phyloP scores from a whole-genome alignment of 1,140 invertebrate genomes.

The Orchesella cincta region DNA sequence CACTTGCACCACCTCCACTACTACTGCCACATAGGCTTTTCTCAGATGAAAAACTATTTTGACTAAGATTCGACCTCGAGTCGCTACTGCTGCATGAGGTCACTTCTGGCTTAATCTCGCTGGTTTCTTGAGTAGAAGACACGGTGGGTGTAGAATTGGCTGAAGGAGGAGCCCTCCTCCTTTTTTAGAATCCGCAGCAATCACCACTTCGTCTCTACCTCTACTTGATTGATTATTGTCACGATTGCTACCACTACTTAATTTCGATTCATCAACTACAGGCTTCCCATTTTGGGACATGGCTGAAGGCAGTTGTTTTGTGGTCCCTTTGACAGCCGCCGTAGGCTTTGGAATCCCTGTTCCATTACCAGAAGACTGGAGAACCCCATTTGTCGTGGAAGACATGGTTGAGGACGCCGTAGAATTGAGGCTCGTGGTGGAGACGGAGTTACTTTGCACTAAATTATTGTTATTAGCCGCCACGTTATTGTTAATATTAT shows the following conservation, averaged over 20 bases:
- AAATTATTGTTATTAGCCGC: background rate
- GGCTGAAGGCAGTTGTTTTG: conserved; percentile 48
- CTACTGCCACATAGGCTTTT: background rate
- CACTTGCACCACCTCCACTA: background rate
- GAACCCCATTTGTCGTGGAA: conserved; percentile 34
- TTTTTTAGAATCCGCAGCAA: too few relatives aligned
- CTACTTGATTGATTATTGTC: too few relatives aligned
- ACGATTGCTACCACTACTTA: too few relatives aligned
- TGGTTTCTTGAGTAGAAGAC: too few relatives aligned
- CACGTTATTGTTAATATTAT: background rate
- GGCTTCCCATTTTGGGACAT: conserved; percentile 55
- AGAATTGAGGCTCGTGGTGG: background rate
- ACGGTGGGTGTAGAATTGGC: too few relatives aligned
- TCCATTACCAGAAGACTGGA: conserved; percentile 50
- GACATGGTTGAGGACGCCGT: conserved; percentile 21
- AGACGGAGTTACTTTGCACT: background rate
- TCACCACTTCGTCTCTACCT: too few relatives aligned
- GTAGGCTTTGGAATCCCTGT: conserved; percentile 86
- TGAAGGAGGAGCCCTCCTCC: too few relatives aligned
- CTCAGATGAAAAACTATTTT: background rate
- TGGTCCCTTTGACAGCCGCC: conserved; percentile 82
- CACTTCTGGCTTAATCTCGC: background rate
- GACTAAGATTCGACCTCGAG: background rate
- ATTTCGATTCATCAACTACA: too few relatives aligned
- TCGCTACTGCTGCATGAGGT: background rate